Base-by-base conservation (phyloP, 2,888 invertebrate genomes). In the Stratiomys singularior region DNA sequence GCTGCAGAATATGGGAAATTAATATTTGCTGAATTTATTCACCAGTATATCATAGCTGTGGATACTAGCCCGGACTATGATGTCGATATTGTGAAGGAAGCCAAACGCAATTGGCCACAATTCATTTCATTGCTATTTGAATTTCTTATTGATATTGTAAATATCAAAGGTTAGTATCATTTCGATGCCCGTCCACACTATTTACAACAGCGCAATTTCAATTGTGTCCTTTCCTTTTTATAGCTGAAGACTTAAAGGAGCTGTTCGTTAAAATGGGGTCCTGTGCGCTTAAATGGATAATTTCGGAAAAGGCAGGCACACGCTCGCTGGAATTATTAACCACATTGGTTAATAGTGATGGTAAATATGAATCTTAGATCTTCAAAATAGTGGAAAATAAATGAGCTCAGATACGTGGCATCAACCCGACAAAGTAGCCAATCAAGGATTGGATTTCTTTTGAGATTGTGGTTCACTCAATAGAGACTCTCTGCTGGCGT, bases 21-120 rank as follows among this genome's bases (percentile, higher is more conserved):
- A 71, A 71, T 64, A 64, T 71, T 46, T 47, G 27, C 25, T 15
- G 11, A 47, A 47, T 71, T 71, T 71, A 71, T 52, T 47, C 25
- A 15, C 1, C 52, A 71, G 71, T 71, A 71, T 71, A 71, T 71
- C 25, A 71, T 52, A 23, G 71, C 47, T 1, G 47, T 71, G 52
- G 71, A 71, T 52, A 71, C 47, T 23, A 71, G 71, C 46, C 71
- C 71, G 2, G 27, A 64, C 64, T 64, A 64, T 25, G 71, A 71
- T 27, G 71, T 71, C 47, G 71, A 71, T 47, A 52, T 47, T 7
- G 71, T 71, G 4, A 71, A 71, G n/a, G 71, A 71, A 25, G 47
- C 47, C 9, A 71, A 71, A 28, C 71, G 71, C 5, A 13, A 52
- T 15, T 71, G 71, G 71, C 37, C 71, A 2, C 71, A 27, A 7